These are phyloP conservation scores for Germaria angustata DNA, from an alignment of 2,888 invertebrate genomes.

Conservation along the genomic window DNA sequence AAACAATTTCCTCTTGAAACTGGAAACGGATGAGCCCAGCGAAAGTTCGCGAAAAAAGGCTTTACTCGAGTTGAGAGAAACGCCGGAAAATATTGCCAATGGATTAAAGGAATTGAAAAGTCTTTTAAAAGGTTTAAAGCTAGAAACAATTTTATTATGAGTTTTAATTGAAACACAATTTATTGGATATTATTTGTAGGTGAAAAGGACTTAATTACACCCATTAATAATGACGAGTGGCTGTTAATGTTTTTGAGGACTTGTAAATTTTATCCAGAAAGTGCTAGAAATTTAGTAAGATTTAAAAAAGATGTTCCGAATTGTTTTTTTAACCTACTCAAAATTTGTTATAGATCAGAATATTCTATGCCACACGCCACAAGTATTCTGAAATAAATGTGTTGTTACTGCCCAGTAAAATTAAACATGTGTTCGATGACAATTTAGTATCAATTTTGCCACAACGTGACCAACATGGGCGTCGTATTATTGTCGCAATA, in stretches of 20 bases:
- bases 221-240: conserved; percentile 19
- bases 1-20: too few relatives aligned
- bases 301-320: conserved; percentile 82
- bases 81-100: too few relatives aligned
- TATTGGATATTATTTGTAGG: conserved; percentile 21
- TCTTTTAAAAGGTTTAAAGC: too few relatives aligned
- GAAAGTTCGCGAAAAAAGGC: too few relatives aligned
- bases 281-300: conserved; percentile 85
- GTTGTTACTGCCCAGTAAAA: neutral
- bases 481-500: conserved; percentile 11
- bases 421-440: conserved; percentile 35
- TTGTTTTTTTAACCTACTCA: too few relatives aligned
- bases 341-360: conserved; percentile 17
- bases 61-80: too few relatives aligned
- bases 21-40: too few relatives aligned
- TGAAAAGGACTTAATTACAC: conserved; percentile 32
- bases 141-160: too few relatives aligned
- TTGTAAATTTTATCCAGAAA: conserved; percentile 61
- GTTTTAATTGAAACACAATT: too few relatives aligned
- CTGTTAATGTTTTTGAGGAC: conserved; percentile 43
- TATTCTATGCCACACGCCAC: neutral
- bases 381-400: conserved; percentile 22
- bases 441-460: conserved; percentile 13
- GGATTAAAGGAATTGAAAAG: too few relatives aligned
- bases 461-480: conserved; percentile 33